phyloP scores from a whole-genome alignment of 2,888 invertebrate species.

The Reticulitermes lucifugus region DNA sequence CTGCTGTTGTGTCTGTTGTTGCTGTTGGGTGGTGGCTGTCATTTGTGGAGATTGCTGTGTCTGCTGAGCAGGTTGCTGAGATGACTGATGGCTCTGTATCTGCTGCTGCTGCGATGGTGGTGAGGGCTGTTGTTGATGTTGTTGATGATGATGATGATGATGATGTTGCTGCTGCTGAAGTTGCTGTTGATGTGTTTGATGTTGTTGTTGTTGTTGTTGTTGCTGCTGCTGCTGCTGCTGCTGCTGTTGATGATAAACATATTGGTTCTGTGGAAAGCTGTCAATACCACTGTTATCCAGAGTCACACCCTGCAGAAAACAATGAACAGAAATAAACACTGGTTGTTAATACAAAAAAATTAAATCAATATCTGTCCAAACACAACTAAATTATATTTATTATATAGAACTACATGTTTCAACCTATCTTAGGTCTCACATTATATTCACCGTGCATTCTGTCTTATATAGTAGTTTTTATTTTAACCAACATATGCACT shows the following conservation, averaged over 20 bases:
- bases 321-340: too few relatives aligned
- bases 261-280: constrained; percentile 62
- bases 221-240: constrained; percentile 52
- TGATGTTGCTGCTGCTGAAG: constrained; percentile 67
- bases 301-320: constrained; percentile 65
- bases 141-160: constrained; percentile 64
- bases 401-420: too few relatives aligned
- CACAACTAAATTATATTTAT: too few relatives aligned
- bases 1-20: constrained; percentile 57
- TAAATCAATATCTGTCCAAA: too few relatives aligned
- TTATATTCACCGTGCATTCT: too few relatives aligned
- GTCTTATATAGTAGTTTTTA: too few relatives aligned
- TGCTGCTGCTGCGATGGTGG: constrained; percentile 66
- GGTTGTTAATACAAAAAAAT: too few relatives aligned
- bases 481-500: too few relatives aligned
- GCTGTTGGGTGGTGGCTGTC: constrained; percentile 66
- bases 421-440: too few relatives aligned
- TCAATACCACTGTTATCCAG: constrained; percentile 73
- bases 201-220: constrained; percentile 44
- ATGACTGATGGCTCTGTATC: constrained; percentile 44
- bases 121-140: constrained; percentile 52
- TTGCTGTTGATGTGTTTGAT: too few relatives aligned
- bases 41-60: constrained; percentile 55
- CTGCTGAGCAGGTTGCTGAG: constrained; percentile 23
- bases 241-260: constrained; percentile 46